These are phyloP conservation scores for Archilochus colubris DNA, from an alignment of 2,113 vertebrate species.

Conservation along the genomic window DNA sequence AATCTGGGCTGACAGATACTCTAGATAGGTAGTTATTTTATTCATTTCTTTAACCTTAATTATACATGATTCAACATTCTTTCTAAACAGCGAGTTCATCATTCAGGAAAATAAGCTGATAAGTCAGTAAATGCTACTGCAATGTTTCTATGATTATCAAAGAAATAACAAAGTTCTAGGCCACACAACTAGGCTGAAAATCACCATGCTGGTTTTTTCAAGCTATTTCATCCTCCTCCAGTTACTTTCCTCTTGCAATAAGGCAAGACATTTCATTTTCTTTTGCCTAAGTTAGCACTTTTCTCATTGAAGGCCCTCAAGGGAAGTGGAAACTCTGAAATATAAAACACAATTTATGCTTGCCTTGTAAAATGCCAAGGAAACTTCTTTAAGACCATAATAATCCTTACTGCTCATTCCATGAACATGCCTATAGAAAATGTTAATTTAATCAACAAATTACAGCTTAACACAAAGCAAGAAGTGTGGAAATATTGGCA, in stretches of 20 bases:
- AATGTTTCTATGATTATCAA: neutral
- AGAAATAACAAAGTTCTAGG: neutral
- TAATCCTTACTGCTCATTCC: constrained; percentile 52
- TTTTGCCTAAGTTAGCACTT: constrained; percentile 60
- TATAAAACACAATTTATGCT: constrained; percentile 46
- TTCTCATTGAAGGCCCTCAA: constrained; percentile 46
- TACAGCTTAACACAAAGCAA: constrained; percentile 44
- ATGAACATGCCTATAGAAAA: constrained; percentile 48
- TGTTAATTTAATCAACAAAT: constrained; percentile 70
- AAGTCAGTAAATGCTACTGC: neutral
- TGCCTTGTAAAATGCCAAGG: constrained; percentile 60
- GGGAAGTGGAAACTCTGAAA: constrained; percentile 54
- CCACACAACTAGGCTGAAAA: neutral
- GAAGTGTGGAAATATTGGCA: neutral
- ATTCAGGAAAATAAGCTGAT: neutral
- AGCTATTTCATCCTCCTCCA: neutral
- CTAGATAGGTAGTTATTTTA: neutral
- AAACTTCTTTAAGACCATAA: constrained; percentile 58
- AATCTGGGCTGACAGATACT: neutral
- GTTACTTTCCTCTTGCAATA: neutral
- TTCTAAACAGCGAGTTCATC: neutral
- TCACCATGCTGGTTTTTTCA: neutral
- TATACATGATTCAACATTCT: neutral
- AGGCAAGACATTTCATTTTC: neutral
- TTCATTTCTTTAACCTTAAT: neutral